Conservation (phyloP, 64 coral and sea anemone species). For the Trachythela sp. region DNA sequence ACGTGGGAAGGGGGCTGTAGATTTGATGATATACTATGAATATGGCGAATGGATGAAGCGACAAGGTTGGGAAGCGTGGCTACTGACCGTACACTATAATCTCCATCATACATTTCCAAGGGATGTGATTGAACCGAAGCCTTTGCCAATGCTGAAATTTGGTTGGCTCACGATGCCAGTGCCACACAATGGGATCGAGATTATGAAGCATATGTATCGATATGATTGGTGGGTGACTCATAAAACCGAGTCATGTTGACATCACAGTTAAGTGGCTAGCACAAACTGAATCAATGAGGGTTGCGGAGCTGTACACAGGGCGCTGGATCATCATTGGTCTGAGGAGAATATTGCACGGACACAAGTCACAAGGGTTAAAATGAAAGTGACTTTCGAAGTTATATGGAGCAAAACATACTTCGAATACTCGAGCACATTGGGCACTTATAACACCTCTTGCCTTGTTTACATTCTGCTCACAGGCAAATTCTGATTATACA, state of each 20-base stretch:
- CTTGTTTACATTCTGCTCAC: too few species aligned
- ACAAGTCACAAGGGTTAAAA: too few species aligned
- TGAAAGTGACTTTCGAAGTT: too few species aligned
- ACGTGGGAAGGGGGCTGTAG: not conserved
- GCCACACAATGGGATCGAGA: not conserved
- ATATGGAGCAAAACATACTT: too few species aligned
- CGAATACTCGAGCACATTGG: too few species aligned
- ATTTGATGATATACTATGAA: not conserved
- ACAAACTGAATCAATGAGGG: too few species aligned
- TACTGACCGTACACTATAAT: not conserved
- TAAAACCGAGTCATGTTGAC: not conserved
- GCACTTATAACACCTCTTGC: too few species aligned
- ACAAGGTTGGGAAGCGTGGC: not conserved
- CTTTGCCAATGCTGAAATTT: not conserved
- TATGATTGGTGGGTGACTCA: not conserved
- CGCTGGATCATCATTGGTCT: too few species aligned
- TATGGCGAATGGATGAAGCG: not conserved
- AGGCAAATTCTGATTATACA: too few species aligned
- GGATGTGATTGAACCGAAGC: not conserved
- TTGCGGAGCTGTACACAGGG: too few species aligned
- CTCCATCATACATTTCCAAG: not conserved
- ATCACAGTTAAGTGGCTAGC: too few species aligned
- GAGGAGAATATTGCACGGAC: too few species aligned
- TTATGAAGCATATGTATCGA: not conserved
- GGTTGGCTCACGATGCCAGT: not conserved